A percentile compares a stretch with the other conserved stretches of the same genome.
Conservation (phyloP, 2,797 vertebrate genomes). For the Pipistrellus pygmaeus region DNA sequence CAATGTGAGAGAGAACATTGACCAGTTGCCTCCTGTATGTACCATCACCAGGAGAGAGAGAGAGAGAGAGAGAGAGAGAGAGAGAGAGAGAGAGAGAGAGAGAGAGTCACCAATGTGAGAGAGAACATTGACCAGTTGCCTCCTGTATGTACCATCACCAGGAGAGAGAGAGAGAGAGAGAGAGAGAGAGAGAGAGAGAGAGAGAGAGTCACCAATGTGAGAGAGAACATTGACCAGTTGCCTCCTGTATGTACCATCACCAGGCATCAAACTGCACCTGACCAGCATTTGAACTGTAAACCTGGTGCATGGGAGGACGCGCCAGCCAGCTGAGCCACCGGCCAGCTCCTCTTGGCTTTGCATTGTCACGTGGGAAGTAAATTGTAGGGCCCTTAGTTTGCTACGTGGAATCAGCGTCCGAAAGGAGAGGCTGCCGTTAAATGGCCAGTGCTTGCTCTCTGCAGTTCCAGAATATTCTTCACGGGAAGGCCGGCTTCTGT, state of each 20-base stretch:
- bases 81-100: no score
- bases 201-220: not conserved
- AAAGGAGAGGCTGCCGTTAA: not conserved
- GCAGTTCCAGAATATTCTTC: not conserved
- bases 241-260: not conserved
- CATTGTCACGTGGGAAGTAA: not conserved
- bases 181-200: no score
- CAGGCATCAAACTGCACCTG: not conserved
- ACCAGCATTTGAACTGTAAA: not conserved
- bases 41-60: no score
- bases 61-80: not conserved
- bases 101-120: not conserved
- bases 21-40: not conserved
- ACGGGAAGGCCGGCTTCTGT: not conserved
- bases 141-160: not conserved
- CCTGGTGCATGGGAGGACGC: not conserved
- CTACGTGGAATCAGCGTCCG: not conserved
- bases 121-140: not conserved
- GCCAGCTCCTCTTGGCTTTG: not conserved
- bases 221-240: not conserved
- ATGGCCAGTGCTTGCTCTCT: not conserved
- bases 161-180: not conserved
- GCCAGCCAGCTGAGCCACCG: not conserved
- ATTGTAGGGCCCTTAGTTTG: not conserved
- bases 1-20: not conserved